These are phyloP conservation scores for Camptogramma bilineatum DNA, from an alignment of 2,888 invertebrate species.

Conservation along the genomic window DNA sequence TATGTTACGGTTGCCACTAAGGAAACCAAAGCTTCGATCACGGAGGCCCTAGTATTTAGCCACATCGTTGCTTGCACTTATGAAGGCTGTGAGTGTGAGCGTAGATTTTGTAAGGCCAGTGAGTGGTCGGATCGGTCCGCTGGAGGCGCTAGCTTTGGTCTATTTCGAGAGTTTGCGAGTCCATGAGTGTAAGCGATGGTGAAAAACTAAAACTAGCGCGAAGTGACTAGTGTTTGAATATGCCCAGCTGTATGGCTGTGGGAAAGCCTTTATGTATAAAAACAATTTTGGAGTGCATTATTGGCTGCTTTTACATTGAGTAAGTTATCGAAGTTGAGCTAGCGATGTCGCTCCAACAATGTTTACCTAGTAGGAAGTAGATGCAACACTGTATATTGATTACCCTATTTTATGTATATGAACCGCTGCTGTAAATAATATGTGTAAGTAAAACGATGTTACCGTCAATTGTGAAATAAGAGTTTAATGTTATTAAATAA, in stretches of 20 bases:
- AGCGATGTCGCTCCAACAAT: slow-evolving; percentile 19
- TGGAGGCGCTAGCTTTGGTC: background rate
- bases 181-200: background rate
- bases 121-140: background rate
- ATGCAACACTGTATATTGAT: slow-evolving; percentile 42
- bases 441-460: slow-evolving; percentile 85
- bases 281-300: slow-evolving; percentile 20
- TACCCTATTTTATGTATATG: slow-evolving; percentile 64
- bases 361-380: slow-evolving; percentile 26
- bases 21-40: slow-evolving; percentile 1
- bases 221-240: background rate
- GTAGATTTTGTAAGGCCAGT: background rate
- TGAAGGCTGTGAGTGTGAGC: background rate
- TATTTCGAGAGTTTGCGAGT: background rate
- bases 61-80: background rate
- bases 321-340: slow-evolving; percentile 13
- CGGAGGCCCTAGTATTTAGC: background rate
- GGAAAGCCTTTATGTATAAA: slow-evolving; percentile 11
- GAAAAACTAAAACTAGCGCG: background rate
- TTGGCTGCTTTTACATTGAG: slow-evolving; percentile 21
- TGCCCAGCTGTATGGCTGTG: slow-evolving; percentile 11
- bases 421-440: slow-evolving; percentile 82
- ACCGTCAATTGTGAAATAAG: slow-evolving; percentile 85
- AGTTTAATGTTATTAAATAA: slow-evolving; percentile 86
- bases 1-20: slow-evolving; percentile 2